Conservation (phyloP, 1,140 invertebrate species). For the Goniozus legneri region DNA sequence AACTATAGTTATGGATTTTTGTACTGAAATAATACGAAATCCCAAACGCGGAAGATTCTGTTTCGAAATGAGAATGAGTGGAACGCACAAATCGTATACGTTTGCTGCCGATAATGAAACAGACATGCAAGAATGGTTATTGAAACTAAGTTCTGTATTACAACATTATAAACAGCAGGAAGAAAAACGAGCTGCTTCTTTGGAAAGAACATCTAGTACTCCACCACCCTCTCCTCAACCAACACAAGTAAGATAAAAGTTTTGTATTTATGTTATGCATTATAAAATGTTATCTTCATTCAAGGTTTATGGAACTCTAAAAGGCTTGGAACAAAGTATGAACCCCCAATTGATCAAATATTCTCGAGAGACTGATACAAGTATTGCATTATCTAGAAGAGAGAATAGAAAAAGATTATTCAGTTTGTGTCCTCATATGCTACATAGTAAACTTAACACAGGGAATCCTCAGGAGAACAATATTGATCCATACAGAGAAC, state of each 20-base stretch:
- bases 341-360: slow-evolving; percentile 88
- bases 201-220: slow-evolving; percentile 59
- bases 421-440: slow-evolving; percentile 62
- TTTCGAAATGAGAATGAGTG: slow-evolving; percentile 84
- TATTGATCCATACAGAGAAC: slow-evolving; percentile 71
- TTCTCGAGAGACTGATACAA: slow-evolving; percentile 82
- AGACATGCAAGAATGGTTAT: slow-evolving; percentile 83
- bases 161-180: slow-evolving; percentile 73
- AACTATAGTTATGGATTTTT: slow-evolving; percentile 91
- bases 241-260: slow-evolving; percentile 32
- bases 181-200: slow-evolving; percentile 62
- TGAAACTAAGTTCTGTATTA: slow-evolving; percentile 69
- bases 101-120: slow-evolving; percentile 82
- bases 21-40: slow-evolving; percentile 83
- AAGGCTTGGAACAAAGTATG: slow-evolving; percentile 84
- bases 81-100: slow-evolving; percentile 76
- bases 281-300: neutral
- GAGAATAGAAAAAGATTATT: slow-evolving; percentile 74
- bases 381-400: slow-evolving; percentile 73
- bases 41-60: slow-evolving; percentile 79
- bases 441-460: slow-evolving; percentile 43
- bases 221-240: slow-evolving; percentile 58
- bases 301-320: slow-evolving; percentile 67
- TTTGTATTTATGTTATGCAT: slow-evolving; percentile 2
- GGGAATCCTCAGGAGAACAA: slow-evolving; percentile 41